Base-by-base conservation (phyloP, 1,140 invertebrate species). In the Diorhabda sublineata region DNA sequence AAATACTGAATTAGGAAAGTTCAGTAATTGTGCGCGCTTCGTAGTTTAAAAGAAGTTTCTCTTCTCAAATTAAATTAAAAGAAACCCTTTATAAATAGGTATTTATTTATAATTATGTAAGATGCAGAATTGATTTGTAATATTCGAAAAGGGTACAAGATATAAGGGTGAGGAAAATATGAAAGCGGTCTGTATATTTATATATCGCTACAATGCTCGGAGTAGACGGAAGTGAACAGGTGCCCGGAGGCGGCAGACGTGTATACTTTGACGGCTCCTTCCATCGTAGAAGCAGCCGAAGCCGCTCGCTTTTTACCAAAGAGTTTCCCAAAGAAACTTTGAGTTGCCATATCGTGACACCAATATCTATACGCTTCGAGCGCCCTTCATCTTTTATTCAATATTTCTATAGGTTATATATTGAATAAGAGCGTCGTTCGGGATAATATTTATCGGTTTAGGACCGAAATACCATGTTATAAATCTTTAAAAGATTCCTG, bases 301-400 rank as follows among this genome's bases (percentile, higher is more conserved):
- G 26, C 63, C 63, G 45, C 8, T 47, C 63, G 7, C 45, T 64
- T 42, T 64, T 64, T 64, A 5, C 44, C 42, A 62, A 42, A 44
- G 61, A 62, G 61, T 62, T 64, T 64, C 42, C 63, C 45, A 56
- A 64, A 57, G 52, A 64, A 64, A 52, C 11, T 64, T 57, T 45
- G 45, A 64, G 63, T 64, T 64, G 63, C 63, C 63, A 64, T 64
- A 64, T 64, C 63, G 63, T 57, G 63, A 64, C 63, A 64, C 63
- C 63, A 64, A 64, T 64, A 64, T 64, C 45, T 64, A 64, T 56
- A 64, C 63, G 63, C 63, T 57, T n/a, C 63, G 45, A 64, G 52
- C 45, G 63, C 8, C 63, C 63, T 64, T 64, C 63, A 64, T 64
- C 63, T 64, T 64, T 64, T 64, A 64, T 64, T 64, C 63, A 64